A percentile compares a stretch with the other conserved stretches of the same genome.
Evolutionary conservation across 23 tunicate genomes (phyloP).

Genomic region (Clavelina lepadiformis): DNA sequence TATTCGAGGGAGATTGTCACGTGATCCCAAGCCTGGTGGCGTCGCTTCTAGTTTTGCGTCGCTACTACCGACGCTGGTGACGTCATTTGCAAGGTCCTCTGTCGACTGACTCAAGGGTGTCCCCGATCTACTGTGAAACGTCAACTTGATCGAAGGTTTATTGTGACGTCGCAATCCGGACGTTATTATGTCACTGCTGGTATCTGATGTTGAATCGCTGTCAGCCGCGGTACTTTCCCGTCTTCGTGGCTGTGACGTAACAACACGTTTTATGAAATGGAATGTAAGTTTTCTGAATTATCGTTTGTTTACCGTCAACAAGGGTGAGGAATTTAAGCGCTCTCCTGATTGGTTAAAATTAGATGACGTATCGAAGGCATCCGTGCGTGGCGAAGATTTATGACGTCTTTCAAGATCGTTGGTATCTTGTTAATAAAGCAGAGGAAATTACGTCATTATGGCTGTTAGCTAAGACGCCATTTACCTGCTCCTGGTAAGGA

Average conservation of each 20-base stretch:
- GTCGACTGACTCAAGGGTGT: conserved; percentile 43
- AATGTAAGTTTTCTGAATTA: too few relatives aligned
- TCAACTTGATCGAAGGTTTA: conserved; percentile 29
- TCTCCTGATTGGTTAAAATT: too few relatives aligned
- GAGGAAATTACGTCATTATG: too few relatives aligned
- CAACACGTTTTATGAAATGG: too few relatives aligned
- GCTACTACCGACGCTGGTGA: conserved; percentile 11
- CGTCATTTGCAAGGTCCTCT: conserved; percentile 16
- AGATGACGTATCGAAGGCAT: too few relatives aligned
- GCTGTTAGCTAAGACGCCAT: too few relatives aligned
- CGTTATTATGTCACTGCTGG: conserved; percentile 6
- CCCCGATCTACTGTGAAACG: conserved; percentile 21
- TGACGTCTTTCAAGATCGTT: too few relatives aligned
- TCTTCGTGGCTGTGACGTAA: too few relatives aligned
- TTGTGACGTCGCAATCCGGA: background rate
- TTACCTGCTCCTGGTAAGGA: conserved; percentile 11
- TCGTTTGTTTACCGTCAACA: too few relatives aligned
- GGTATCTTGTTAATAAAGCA: too few relatives aligned
- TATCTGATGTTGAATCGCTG: background rate
- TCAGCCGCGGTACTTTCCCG: background rate
- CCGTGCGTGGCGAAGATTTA: too few relatives aligned
- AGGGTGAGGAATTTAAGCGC: too few relatives aligned
- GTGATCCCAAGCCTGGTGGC: background rate
- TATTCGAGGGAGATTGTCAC: background rate
- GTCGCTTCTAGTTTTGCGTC: background rate